Evolutionary conservation across 2,797 vertebrate genomes (phyloP).

Genomic region (Buphagus erythrorhynchus): DNA sequence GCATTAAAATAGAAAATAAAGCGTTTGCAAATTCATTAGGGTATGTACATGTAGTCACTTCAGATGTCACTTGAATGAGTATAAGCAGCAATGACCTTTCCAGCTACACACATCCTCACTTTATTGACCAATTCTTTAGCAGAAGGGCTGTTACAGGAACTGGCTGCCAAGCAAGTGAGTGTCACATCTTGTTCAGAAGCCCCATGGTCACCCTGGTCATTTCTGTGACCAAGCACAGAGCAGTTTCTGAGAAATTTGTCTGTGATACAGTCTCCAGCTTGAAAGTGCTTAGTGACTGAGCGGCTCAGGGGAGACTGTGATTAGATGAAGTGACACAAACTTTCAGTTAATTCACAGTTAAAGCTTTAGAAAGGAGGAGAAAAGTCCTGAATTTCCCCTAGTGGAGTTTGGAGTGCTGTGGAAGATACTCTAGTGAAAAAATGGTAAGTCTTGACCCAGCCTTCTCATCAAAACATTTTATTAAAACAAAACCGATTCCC

Average conservation of each 20-base stretch:
- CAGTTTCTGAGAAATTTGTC: not conserved
- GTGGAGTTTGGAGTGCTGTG: not conserved
- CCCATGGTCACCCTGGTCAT: not conserved
- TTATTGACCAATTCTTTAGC: not conserved
- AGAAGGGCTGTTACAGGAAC: not conserved
- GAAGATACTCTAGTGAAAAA: not conserved
- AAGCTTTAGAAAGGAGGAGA: not conserved
- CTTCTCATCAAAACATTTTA: not conserved
- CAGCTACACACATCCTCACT: not conserved
- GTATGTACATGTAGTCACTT: not conserved
- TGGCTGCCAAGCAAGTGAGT: not conserved
- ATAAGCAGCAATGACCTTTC: not conserved
- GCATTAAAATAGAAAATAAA: constrained; percentile 17
- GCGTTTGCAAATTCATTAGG: not conserved
- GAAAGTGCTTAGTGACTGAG: not conserved
- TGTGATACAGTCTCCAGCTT: not conserved
- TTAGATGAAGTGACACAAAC: rapidly evolving
- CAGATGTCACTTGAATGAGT: not conserved
- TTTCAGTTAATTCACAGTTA: not conserved
- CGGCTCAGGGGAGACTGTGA: not conserved
- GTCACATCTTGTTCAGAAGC: not conserved
- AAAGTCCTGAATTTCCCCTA: not conserved
- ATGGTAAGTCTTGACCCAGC: not conserved
- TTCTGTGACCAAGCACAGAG: not conserved
- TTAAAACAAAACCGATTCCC: constrained; percentile 1